phyloP scores from a whole-genome alignment of 2,888 invertebrate genomes.

The Labia minor region DNA sequence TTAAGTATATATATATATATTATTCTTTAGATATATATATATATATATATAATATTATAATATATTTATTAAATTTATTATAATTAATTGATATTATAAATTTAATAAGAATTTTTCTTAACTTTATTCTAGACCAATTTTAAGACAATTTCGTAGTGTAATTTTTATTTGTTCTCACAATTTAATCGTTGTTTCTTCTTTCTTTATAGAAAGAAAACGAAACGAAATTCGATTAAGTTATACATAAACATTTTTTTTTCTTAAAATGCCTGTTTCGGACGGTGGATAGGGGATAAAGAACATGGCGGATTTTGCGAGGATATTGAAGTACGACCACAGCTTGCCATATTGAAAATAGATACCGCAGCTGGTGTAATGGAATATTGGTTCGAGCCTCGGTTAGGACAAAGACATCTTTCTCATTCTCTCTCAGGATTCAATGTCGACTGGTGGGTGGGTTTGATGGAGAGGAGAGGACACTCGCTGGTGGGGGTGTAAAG shows the following conservation, averaged over 20 bases:
- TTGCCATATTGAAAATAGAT: constrained; percentile 13
- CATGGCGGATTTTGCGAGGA: not conserved
- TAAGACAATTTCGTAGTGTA: too few relatives aligned
- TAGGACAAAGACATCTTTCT: constrained; percentile 8
- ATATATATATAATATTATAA: too few relatives aligned
- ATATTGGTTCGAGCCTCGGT: not conserved
- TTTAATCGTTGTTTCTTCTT: too few relatives aligned
- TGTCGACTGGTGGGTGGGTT: not conserved
- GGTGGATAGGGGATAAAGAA: not conserved
- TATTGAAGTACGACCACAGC: not conserved
- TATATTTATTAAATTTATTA: too few relatives aligned
- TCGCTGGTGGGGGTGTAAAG: not conserved
- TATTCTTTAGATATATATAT: too few relatives aligned
- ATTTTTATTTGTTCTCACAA: too few relatives aligned
- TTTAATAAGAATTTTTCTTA: too few relatives aligned
- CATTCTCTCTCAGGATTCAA: not conserved
- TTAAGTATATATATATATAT: too few relatives aligned
- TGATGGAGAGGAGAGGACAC: not conserved
- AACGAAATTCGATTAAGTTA: not conserved
- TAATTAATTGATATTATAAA: too few relatives aligned
- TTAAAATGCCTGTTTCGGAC: not conserved
- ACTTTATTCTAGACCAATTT: too few relatives aligned
- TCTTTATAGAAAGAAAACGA: too few relatives aligned
- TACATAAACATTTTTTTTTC: constrained; percentile 1
- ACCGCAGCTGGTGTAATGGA: constrained; percentile 5